These are phyloP conservation scores for Oxystoma pomonae DNA, from an alignment of 2,888 invertebrate genomes.

Conservation along the genomic window DNA sequence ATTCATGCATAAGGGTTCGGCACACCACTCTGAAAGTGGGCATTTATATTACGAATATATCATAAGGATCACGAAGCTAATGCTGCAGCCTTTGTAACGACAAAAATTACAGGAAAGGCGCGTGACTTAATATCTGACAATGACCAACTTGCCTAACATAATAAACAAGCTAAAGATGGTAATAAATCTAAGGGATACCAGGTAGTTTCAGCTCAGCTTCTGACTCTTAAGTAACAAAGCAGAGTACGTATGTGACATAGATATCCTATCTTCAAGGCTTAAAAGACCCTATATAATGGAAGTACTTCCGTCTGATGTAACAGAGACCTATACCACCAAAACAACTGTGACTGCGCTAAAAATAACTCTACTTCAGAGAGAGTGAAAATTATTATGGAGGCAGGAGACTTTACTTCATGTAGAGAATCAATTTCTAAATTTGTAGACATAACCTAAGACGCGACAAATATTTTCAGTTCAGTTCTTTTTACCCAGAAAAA, in stretches of 20 bases:
- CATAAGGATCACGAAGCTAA: no score
- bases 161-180: neutral
- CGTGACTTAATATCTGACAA: neutral
- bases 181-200: neutral
- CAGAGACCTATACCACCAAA: slow-evolving; percentile 9
- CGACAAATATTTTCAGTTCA: neutral
- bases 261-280: slow-evolving; percentile 3
- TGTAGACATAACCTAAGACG: slow-evolving; percentile 7
- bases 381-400: slow-evolving; percentile 9
- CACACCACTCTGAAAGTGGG: no score
- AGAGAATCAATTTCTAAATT: slow-evolving; percentile 12
- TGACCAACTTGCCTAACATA: neutral
- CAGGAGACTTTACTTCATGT: slow-evolving; percentile 4
- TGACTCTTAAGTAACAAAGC: neutral
- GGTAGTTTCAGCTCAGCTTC: neutral
- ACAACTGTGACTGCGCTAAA: slow-evolving; percentile 8
- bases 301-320: slow-evolving; percentile 12
- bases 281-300: slow-evolving; percentile 14
- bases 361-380: slow-evolving; percentile 6
- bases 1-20: no score
- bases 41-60: no score
- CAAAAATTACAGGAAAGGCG: neutral
- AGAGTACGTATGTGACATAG: slow-evolving; percentile 10
- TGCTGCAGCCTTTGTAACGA: neutral
- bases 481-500: neutral